Conservation (phyloP, 2,113 vertebrate genomes). For the Abramis brama region DNA sequence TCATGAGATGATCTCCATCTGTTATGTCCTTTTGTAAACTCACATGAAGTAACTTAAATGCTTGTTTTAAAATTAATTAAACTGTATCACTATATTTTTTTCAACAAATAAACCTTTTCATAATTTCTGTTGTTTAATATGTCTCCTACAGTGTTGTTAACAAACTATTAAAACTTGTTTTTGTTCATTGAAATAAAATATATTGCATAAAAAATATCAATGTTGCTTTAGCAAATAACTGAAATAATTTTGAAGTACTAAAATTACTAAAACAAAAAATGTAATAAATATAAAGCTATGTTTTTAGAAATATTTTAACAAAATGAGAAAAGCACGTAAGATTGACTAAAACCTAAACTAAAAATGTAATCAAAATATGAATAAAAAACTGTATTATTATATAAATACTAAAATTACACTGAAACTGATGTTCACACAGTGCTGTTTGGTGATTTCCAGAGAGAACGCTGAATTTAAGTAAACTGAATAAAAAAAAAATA, state of each 20-base stretch:
- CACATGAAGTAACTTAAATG: not conserved
- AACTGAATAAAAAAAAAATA: no score
- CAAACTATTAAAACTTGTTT: not conserved
- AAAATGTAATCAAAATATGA: not conserved
- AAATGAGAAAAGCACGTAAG: not conserved
- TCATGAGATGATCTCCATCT: constrained; percentile 56
- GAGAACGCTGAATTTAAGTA: no score
- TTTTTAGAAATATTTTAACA: not conserved
- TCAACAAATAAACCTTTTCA: not conserved
- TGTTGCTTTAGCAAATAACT: not conserved
- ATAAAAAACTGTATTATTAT: no score
- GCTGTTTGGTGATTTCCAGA: no score
- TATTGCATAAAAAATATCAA: not conserved
- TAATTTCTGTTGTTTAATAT: not conserved
- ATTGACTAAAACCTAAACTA: not conserved
- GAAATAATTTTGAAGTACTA: not conserved
- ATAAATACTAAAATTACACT: no score
- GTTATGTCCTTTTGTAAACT: not conserved
- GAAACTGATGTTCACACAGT: no score
- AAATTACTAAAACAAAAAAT: not conserved
- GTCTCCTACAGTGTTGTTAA: not conserved
- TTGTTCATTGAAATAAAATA: not conserved
- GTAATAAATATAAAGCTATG: not conserved
- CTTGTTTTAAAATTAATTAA: not conserved
- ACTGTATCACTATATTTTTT: not conserved